A percentile compares a stretch with the other conserved stretches of the same genome.
Evolutionary conservation across 2,797 vertebrate genomes (phyloP).

Genomic region (Poecilia picta): DNA sequence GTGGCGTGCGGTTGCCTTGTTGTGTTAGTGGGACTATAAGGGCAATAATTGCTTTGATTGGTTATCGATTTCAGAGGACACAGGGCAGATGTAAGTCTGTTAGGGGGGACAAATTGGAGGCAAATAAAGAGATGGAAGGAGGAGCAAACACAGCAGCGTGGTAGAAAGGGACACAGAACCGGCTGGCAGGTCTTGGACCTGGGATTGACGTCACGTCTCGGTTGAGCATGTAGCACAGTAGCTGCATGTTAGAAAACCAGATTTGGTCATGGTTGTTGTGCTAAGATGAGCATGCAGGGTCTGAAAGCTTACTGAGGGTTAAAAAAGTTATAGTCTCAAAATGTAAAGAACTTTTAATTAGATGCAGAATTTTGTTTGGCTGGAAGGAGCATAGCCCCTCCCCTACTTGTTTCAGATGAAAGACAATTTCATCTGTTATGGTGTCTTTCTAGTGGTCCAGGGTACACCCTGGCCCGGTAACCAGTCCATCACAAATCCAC

Average conservation of each 20-base stretch:
- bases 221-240: neutral
- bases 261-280: neutral
- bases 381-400: neutral
- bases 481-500: too few relatives aligned
- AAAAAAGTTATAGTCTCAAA: neutral
- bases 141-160: constrained; percentile 55
- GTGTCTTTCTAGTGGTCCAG: too few relatives aligned
- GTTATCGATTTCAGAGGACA: constrained; percentile 76
- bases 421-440: neutral
- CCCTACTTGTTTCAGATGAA: neutral
- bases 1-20: constrained; percentile 44
- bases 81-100: constrained; percentile 49
- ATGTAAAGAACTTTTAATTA: neutral
- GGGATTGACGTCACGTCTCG: neutral
- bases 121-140: constrained; percentile 67
- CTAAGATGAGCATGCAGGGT: neutral
- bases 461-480: too few relatives aligned
- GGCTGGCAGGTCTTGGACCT: neutral
- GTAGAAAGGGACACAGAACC: neutral
- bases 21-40: constrained; percentile 74
- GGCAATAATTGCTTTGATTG: constrained; percentile 80
- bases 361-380: neutral
- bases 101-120: constrained; percentile 43
- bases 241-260: neutral
- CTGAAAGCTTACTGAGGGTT: neutral